These are phyloP conservation scores for Murina feae DNA, from an alignment of 2,113 vertebrate species.

Conservation along the genomic window DNA sequence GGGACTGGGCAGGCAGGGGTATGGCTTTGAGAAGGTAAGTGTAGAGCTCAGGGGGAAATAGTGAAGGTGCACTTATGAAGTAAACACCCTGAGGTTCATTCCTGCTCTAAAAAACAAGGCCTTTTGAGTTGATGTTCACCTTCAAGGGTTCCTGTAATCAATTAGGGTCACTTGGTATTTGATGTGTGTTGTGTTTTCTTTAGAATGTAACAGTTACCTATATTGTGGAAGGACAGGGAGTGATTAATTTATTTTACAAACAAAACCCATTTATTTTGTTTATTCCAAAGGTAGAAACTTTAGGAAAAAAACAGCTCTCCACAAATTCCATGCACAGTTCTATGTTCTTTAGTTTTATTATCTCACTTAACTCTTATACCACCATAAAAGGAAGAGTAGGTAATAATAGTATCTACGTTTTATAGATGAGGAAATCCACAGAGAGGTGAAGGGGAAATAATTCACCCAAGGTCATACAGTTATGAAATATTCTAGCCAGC, in stretches of 20 bases:
- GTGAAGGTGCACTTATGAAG: neutral
- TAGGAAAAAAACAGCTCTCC: neutral
- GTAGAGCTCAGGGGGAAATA: neutral
- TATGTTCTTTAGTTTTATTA: neutral
- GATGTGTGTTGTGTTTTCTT: neutral
- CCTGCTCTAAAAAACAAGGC: neutral
- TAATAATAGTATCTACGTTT: neutral
- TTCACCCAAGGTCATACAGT: neutral
- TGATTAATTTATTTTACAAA: neutral
- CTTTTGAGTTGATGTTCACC: neutral
- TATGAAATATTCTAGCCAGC: neutral
- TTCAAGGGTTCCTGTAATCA: neutral
- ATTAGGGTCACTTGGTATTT: neutral
- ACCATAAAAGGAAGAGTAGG: neutral
- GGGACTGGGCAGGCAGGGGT: neutral
- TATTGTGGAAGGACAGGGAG: neutral
- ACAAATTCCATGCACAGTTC: neutral
- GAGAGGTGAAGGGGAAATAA: neutral
- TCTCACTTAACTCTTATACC: neutral
- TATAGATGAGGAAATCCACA: neutral
- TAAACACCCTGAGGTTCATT: neutral
- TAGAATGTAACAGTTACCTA: neutral
- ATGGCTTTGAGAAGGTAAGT: neutral
- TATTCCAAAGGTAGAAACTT: conserved; percentile 22
- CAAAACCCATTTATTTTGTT: neutral